Conservation (phyloP, 2,888 invertebrate genomes). For the Pandemis corylana region DNA sequence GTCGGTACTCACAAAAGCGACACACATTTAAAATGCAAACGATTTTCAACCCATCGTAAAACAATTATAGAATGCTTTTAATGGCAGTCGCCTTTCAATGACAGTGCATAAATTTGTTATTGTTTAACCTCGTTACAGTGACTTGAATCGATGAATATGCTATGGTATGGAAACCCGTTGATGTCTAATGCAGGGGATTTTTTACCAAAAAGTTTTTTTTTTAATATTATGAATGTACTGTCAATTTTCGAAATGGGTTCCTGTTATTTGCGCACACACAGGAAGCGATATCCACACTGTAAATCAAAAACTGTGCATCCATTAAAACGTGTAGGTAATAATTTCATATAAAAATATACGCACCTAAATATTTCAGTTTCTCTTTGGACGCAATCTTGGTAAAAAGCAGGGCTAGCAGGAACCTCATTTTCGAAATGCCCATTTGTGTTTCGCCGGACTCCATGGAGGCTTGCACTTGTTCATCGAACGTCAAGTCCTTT, state of each 20-base stretch:
- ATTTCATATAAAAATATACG: conserved; percentile 75
- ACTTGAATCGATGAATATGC: conserved; percentile 52
- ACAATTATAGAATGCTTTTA: conserved; percentile 41
- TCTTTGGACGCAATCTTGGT: conserved; percentile 93
- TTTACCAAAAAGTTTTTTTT: conserved; percentile 43
- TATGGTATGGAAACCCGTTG: conserved; percentile 65
- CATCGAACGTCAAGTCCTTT: conserved; percentile 58
- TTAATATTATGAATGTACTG: conserved; percentile 38
- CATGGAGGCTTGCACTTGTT: conserved; percentile 59
- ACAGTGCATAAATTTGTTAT: conserved; percentile 64
- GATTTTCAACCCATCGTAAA: conserved; percentile 40
- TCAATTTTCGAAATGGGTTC: conserved; percentile 55
- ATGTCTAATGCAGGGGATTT: conserved; percentile 68
- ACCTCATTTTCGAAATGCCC: conserved; percentile 87
- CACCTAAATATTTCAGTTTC: conserved; percentile 90
- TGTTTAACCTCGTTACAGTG: conserved; percentile 61
- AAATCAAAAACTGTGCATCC: conserved; percentile 69
- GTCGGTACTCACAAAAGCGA: conserved; percentile 42
- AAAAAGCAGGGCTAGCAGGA: conserved; percentile 91
- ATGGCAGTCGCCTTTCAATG: conserved; percentile 59
- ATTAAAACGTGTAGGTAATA: conserved; percentile 51
- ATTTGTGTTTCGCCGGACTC: conserved; percentile 81
- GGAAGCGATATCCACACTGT: conserved; percentile 75
- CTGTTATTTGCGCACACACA: conserved; percentile 79
- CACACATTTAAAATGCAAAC: conserved; percentile 36